Conservation (phyloP, 2,888 invertebrate species). For the Lamellibrachia columna region DNA sequence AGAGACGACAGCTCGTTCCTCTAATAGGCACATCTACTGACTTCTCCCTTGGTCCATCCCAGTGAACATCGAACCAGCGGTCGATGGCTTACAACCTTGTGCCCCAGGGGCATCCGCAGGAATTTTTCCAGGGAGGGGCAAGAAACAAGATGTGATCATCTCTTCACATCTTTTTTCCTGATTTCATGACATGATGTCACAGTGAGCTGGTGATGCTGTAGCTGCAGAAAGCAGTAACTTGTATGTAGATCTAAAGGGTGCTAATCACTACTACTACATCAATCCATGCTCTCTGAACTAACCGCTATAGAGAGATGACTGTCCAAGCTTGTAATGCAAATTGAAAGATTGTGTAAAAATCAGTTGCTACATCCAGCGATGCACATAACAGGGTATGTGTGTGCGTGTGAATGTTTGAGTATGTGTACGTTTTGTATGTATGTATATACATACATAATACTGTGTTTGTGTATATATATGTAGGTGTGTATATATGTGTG, state of each 20-base stretch:
- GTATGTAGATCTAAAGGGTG: background rate
- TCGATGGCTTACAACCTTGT: background rate
- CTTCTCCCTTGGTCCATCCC: background rate
- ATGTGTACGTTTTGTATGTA: background rate
- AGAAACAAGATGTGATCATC: background rate
- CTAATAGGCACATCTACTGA: background rate
- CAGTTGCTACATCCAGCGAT: too few species aligned
- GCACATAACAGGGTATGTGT: background rate
- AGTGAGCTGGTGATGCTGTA: background rate
- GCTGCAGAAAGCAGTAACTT: background rate
- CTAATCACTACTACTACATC: background rate
- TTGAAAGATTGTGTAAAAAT: background rate
- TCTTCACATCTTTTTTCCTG: background rate
- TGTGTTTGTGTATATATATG: too few species aligned
- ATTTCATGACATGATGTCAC: too few species aligned
- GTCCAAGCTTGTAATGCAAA: background rate
- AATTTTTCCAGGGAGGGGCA: too few species aligned
- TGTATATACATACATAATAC: too few species aligned
- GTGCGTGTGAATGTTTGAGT: background rate
- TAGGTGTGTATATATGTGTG: background rate
- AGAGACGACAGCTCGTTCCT: background rate
- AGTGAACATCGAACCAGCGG: background rate
- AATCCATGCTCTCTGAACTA: background rate
- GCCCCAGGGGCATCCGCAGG: too few species aligned
- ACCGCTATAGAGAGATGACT: background rate